A percentile compares a stretch with the other conserved stretches of the same genome.
Conservation (phyloP, 2,888 invertebrate species). For the Catocala sponsa region DNA sequence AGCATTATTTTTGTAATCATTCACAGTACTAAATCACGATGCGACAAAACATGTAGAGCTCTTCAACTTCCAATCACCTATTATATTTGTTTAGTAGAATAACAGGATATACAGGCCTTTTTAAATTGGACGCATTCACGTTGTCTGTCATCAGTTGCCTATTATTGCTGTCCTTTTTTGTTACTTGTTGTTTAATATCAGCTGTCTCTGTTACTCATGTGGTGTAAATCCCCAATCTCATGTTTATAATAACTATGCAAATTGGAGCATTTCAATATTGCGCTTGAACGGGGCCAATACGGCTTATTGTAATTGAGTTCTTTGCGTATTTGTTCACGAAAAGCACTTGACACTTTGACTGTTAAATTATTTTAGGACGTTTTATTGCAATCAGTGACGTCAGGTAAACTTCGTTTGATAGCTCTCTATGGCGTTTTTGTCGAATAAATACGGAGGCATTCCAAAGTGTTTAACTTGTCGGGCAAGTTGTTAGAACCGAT, state of each 20-base stretch:
- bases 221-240: constrained; percentile 69
- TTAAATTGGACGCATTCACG: constrained; percentile 34
- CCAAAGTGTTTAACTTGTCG: constrained; percentile 8
- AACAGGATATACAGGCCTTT: constrained; percentile 37
- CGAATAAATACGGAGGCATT: constrained; percentile 6
- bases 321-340: constrained; percentile 65
- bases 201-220: constrained; percentile 56
- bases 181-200: constrained; percentile 41
- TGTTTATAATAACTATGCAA: constrained; percentile 84
- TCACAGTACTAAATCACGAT: constrained; percentile 48
- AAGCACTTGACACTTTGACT: constrained; percentile 51
- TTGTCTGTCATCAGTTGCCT: constrained; percentile 43
- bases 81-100: constrained; percentile 26
- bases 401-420: background rate
- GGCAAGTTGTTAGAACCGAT: constrained; percentile 2
- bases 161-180: constrained; percentile 48
- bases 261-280: constrained; percentile 80
- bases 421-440: background rate
- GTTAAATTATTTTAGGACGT: constrained; percentile 6
- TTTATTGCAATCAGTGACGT: constrained; percentile 16
- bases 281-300: constrained; percentile 70
- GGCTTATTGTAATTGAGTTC: constrained; percentile 77
- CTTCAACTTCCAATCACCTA: constrained; percentile 21
- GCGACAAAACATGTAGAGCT: constrained; percentile 44
- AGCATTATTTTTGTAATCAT: constrained; percentile 55